These are phyloP conservation scores for Smutsia gigantea DNA, from an alignment of 2,797 vertebrate species.

Conservation along the genomic window DNA sequence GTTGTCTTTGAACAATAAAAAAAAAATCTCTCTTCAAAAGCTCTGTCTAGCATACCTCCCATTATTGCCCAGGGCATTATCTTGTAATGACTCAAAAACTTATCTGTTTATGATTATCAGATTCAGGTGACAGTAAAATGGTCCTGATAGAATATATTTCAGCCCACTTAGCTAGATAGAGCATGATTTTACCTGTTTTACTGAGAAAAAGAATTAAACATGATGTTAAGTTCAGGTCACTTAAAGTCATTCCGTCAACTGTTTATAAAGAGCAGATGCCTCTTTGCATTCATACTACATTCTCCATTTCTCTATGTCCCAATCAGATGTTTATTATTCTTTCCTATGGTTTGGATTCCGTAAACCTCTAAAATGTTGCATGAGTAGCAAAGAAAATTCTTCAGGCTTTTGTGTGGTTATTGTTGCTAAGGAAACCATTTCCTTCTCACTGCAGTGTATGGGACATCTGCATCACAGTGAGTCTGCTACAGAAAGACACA, in stretches of 20 bases:
- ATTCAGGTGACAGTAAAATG: conserved; percentile 58
- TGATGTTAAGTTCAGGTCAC: conserved; percentile 54
- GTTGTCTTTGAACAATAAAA: conserved; percentile 28
- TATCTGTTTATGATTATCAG: conserved; percentile 31
- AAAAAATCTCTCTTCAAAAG: background rate
- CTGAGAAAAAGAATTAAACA: conserved; percentile 63
- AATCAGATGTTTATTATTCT: conserved; percentile 82
- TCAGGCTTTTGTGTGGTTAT: conserved; percentile 80
- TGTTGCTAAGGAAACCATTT: conserved; percentile 87
- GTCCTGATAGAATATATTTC: conserved; percentile 66
- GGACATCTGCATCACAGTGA: conserved; percentile 82
- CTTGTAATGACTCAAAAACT: background rate
- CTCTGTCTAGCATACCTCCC: background rate
- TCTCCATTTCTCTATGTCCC: conserved; percentile 70
- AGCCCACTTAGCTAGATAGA: conserved; percentile 47
- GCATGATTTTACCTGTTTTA: conserved; percentile 66
- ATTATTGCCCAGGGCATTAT: background rate
- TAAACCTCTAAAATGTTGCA: conserved; percentile 73
- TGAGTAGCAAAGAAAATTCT: conserved; percentile 80
- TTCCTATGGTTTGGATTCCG: conserved; percentile 81
- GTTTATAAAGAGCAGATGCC: conserved; percentile 76
- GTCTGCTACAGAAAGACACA: conserved; percentile 73
- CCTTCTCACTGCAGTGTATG: conserved; percentile 78
- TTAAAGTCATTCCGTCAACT: conserved; percentile 65
- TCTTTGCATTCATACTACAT: conserved; percentile 70